phyloP scores from a whole-genome alignment of 2,797 vertebrate genomes.

The Crocodylus rhombifer region DNA sequence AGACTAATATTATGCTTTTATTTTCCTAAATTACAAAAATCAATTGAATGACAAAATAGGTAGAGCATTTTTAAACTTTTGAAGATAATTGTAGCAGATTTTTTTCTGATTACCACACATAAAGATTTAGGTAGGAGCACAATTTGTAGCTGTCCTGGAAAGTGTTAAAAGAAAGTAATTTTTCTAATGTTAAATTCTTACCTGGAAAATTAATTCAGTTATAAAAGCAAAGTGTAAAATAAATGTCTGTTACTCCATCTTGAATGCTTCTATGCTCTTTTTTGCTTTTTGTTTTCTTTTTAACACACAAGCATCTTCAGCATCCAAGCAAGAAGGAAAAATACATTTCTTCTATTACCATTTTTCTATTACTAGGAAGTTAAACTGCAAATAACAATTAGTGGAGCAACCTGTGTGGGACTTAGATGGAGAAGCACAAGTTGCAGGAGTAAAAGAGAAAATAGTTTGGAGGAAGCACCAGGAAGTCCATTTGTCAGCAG shows the following conservation, averaged over 20 bases:
- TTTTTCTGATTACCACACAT: neutral
- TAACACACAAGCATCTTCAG: too few species aligned
- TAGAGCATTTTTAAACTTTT: constrained; percentile 54
- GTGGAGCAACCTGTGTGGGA: accelerated
- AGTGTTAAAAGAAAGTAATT: neutral
- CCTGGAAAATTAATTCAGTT: neutral
- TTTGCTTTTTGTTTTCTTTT: too few species aligned
- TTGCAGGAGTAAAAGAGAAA: neutral
- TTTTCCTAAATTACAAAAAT: constrained; percentile 34
- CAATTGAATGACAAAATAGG: constrained; percentile 32
- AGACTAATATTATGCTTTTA: neutral
- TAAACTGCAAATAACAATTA: accelerated
- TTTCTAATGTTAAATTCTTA: neutral
- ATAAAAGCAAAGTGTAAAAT: neutral
- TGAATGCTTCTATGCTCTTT: neutral
- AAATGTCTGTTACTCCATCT: neutral
- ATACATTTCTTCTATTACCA: too few species aligned
- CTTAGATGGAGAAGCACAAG: accelerated
- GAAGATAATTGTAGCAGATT: neutral
- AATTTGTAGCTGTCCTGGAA: neutral
- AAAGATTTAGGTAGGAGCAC: neutral
- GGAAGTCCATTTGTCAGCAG: neutral
- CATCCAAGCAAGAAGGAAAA: too few species aligned
- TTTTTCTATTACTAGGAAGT: neutral
- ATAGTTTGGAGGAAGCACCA: neutral